A percentile compares a stretch with the other conserved stretches of the same genome.
phyloP scores from a whole-genome alignment of 2,888 invertebrate genomes.

The Ophraella communa region DNA sequence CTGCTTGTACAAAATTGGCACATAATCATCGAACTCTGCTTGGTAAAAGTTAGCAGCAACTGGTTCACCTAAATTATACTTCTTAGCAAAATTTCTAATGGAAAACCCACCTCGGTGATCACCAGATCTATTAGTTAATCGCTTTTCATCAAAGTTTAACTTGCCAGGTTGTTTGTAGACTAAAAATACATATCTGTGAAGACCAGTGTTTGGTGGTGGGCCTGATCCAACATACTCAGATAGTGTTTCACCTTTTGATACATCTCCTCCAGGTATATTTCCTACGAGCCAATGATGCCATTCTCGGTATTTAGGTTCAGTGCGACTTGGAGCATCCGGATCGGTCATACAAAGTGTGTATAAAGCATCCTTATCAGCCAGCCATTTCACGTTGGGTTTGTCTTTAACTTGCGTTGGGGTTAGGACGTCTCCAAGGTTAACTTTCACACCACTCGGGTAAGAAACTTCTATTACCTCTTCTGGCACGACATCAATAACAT shows the following conservation, averaged over 20 bases:
- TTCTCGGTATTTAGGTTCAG: constrained; percentile 80
- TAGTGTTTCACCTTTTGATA: constrained; percentile 75
- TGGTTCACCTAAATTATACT: constrained; percentile 83
- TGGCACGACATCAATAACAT: constrained; percentile 52
- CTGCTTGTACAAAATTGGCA: constrained; percentile 85
- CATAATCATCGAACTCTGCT: constrained; percentile 89
- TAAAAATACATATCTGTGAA: constrained; percentile 77
- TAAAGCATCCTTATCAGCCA: constrained; percentile 56
- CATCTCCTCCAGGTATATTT: constrained; percentile 78
- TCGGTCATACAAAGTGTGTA: constrained; percentile 70
- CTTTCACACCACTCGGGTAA: constrained; percentile 48
- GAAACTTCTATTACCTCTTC: constrained; percentile 44
- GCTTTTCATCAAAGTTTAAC: constrained; percentile 51
- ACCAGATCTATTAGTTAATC: constrained; percentile 57
- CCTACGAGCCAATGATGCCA: constrained; percentile 92
- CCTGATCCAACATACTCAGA: constrained; percentile 84
- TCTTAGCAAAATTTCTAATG: constrained; percentile 77
- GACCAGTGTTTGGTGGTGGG: constrained; percentile 73
- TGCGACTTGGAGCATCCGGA: constrained; percentile 88
- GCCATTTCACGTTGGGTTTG: constrained; percentile 63
- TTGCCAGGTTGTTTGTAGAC: constrained; percentile 58
- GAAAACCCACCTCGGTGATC: constrained; percentile 69
- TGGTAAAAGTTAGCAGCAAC: constrained; percentile 88
- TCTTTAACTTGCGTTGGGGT: constrained; percentile 53
- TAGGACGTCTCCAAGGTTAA: constrained; percentile 48